phyloP scores from a whole-genome alignment of 2,113 vertebrate species.

The Hemiscyllium ocellatum region DNA sequence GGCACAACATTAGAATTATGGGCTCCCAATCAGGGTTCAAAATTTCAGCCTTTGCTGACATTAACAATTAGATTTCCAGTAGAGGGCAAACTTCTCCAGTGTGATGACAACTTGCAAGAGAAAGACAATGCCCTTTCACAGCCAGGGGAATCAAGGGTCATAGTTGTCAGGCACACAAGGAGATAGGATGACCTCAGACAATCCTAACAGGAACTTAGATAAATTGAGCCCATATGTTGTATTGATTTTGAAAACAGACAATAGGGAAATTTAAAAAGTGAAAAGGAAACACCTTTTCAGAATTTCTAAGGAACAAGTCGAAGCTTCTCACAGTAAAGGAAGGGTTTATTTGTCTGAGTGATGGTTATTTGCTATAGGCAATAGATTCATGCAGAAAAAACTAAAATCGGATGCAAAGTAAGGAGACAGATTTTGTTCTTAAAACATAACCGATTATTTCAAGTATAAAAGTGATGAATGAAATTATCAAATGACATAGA shows the following conservation, averaged over 20 bases:
- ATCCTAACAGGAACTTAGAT: neutral
- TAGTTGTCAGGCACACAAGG: neutral
- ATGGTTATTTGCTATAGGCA: neutral
- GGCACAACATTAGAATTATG: neutral
- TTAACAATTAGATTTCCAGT: constrained; percentile 32
- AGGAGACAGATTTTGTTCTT: neutral
- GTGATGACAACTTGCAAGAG: neutral
- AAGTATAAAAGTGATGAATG: neutral
- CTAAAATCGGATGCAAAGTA: too few species aligned
- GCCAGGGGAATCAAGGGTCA: neutral
- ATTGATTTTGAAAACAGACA: neutral
- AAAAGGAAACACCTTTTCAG: neutral
- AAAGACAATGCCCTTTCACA: neutral
- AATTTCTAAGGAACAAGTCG: neutral
- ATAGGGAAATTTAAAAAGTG: neutral
- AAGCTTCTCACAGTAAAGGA: neutral
- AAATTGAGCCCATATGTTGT: neutral
- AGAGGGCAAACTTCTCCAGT: constrained; percentile 35
- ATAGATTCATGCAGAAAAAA: neutral
- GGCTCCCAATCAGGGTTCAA: neutral
- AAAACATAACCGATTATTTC: neutral
- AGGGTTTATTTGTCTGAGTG: neutral
- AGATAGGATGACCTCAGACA: neutral
- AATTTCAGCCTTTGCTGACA: neutral
- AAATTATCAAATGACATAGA: neutral